Base-by-base conservation (phyloP, 1,140 invertebrate genomes). In the Micrasema longulum region DNA sequence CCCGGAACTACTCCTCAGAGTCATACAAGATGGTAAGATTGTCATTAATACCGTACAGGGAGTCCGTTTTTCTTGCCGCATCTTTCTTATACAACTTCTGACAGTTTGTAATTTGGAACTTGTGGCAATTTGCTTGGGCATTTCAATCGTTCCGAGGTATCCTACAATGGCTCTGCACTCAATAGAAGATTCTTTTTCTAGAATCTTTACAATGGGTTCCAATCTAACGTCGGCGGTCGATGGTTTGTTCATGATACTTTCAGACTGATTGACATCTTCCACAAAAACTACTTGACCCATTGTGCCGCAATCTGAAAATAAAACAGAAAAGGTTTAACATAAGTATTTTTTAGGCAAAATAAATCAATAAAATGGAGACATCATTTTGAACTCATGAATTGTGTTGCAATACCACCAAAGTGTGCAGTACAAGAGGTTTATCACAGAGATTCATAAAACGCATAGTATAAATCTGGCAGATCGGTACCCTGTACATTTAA, bases 121-220 rank as follows among this genome's bases (percentile, higher is more conserved):
- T 0, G 93, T 88, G 57, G 92, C 89, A 43, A 93, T 84, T 78
- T 96, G 93, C 80, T 93, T 92, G 0, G 96, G 96, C 86, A 97
- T 97, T 83, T 98, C 96, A 55, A 98, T 97, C 0, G 96, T 97
- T 3, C 97, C 96, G 52, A 98, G 86, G 81, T 98, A 98, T 0
- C 96, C 96, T 2, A 98, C 94, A 12, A 98, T 89, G 0, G 93
- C 93, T 71, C 92, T 89, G 77, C 93, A 93, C 65, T 95, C 91
- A 22, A 93, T 84, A 38, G 88, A 38, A 71, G 65, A 70, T 52
- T 72, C 65, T 35, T 74, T 70, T 26, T 73, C 65, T 10, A 71
- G 64, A 9, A 75, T 66, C 55, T 70, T 75, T 1, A 45, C 55
- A 20, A 72, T 26, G 10, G 74, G 67, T 47, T 76, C 71, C 52